These are phyloP conservation scores for Pygocentrus nattereri DNA, from an alignment of 2,797 vertebrate species.

Conservation along the genomic window DNA sequence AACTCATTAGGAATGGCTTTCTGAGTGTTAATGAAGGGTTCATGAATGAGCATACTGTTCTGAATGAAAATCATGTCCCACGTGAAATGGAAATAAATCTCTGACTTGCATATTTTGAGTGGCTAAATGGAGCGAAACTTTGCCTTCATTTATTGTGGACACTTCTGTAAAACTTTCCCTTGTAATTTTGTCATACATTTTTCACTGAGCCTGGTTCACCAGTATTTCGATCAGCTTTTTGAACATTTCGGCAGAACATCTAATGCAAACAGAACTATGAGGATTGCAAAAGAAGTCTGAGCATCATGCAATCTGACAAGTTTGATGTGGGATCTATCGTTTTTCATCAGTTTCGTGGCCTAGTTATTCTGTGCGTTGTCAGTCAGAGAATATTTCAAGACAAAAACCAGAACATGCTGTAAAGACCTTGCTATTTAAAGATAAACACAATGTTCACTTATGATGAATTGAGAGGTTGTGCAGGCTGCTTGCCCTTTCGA, in stretches of 20 bases:
- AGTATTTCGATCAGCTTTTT: not conserved
- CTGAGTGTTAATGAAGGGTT: conserved; percentile 31
- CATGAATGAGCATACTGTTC: conserved; percentile 26
- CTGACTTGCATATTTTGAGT: not conserved
- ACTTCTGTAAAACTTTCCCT: not conserved
- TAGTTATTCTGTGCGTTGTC: not conserved
- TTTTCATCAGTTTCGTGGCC: not conserved
- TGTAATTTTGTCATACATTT: not conserved
- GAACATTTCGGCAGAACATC: not conserved
- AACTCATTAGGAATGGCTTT: conserved; percentile 36
- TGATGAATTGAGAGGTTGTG: not conserved
- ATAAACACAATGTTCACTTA: not conserved
- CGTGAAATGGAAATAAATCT: conserved; percentile 13
- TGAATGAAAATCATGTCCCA: conserved; percentile 31
- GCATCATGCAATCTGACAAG: not conserved
- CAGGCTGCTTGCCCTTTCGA: conserved; percentile 8
- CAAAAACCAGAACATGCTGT: not conserved
- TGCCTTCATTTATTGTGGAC: not conserved
- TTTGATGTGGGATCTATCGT: not conserved
- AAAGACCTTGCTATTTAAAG: not conserved
- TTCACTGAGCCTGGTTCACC: not conserved
- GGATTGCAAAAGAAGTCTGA: not conserved
- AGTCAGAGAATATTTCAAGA: not conserved
- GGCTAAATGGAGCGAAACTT: not conserved
- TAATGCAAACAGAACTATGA: not conserved